phyloP scores from a whole-genome alignment of 2,888 invertebrate genomes.

The Cephus nigrinus region DNA sequence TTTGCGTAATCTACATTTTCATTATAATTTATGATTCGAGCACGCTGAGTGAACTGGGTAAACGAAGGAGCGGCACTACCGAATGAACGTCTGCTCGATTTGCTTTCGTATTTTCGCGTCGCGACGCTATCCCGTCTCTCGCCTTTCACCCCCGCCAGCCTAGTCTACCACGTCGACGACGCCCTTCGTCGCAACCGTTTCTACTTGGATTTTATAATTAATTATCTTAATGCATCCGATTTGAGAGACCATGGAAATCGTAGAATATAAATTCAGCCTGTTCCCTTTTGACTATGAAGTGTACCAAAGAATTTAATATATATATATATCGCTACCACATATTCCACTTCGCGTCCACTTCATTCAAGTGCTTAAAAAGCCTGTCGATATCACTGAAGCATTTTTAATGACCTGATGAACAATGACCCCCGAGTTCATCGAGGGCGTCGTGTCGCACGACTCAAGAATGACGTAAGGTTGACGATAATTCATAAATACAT shows the following conservation, averaged over 20 bases:
- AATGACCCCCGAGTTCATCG: not conserved
- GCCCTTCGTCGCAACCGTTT: slow-evolving; percentile 20
- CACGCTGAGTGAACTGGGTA: slow-evolving; percentile 36
- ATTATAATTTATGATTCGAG: slow-evolving; percentile 46
- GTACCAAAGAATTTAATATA: not conserved
- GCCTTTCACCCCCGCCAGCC: slow-evolving; percentile 19
- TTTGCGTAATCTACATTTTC: slow-evolving; percentile 50
- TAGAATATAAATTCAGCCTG: not conserved
- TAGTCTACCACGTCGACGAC: slow-evolving; percentile 7
- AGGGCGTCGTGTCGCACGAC: slow-evolving; percentile 1
- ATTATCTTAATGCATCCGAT: slow-evolving; percentile 56
- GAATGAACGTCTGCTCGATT: slow-evolving; percentile 47
- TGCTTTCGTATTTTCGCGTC: slow-evolving; percentile 47
- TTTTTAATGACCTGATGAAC: not conserved
- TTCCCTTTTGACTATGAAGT: not conserved
- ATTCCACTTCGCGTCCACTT: not conserved
- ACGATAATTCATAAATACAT: slow-evolving; percentile 49
- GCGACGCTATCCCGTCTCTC: slow-evolving; percentile 20
- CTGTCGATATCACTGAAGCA: not conserved
- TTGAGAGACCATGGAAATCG: slow-evolving; percentile 25
- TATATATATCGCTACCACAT: not conserved
- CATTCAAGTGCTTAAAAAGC: not conserved
- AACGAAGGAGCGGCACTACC: slow-evolving; percentile 29
- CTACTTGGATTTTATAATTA: slow-evolving; percentile 50
- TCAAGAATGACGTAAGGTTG: slow-evolving; percentile 31